These are phyloP conservation scores for Melikaiella ostensackeni DNA, from an alignment of 2,888 invertebrate species.

Conservation along the genomic window DNA sequence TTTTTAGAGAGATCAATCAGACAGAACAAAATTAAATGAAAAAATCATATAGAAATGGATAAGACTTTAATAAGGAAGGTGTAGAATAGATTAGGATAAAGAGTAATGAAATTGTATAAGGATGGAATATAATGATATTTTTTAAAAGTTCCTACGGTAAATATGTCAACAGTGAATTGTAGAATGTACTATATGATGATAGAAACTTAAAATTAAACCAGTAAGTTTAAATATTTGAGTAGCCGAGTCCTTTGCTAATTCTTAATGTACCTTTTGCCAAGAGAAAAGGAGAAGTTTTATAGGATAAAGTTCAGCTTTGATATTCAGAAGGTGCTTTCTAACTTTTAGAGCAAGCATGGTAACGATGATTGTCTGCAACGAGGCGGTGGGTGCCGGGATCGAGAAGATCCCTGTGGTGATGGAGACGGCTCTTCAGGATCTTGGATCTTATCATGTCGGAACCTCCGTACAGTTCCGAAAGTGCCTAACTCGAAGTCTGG, in stretches of 20 bases:
- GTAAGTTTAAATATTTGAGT: not conserved
- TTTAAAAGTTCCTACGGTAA: no score
- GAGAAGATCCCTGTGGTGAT: conserved; percentile 79
- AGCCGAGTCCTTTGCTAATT: not conserved
- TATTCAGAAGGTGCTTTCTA: conserved; percentile 3
- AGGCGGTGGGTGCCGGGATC: conserved; percentile 80
- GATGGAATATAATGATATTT: no score
- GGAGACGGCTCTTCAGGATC: conserved; percentile 81
- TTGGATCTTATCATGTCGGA: conserved; percentile 81
- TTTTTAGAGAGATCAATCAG: no score
- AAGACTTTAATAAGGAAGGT: no score
- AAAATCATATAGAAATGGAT: no score
- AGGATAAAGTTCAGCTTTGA: not conserved
- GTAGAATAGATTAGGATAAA: no score
- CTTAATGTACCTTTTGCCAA: not conserved
- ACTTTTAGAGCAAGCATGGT: conserved; percentile 79
- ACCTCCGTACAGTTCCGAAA: conserved; percentile 82
- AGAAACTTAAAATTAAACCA: no score
- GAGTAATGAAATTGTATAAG: no score
- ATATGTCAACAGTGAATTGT: no score
- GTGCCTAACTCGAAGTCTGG: conserved; percentile 80
- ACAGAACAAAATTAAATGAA: no score
- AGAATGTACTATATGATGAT: no score
- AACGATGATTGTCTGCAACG: conserved; percentile 82
- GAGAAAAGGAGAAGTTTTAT: not conserved